Conservation (phyloP, 2,888 invertebrate species). For the Tipula unca region DNA sequence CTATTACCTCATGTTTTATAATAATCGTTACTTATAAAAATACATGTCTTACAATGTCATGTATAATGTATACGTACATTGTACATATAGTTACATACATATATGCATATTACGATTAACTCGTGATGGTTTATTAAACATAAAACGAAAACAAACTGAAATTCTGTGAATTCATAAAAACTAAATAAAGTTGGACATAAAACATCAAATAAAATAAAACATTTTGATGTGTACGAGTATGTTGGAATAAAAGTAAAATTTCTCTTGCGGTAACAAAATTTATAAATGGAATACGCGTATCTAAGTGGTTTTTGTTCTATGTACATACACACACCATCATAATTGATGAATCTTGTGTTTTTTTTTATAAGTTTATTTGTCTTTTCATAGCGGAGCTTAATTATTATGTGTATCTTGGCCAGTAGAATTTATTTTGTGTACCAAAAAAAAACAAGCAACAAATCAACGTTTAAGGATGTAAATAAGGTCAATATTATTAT, state of each 20-base stretch:
- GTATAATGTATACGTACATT: no score
- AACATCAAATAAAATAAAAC: not conserved
- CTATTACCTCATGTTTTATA: not conserved
- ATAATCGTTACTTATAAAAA: not conserved
- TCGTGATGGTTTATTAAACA: not conserved
- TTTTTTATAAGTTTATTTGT: not conserved
- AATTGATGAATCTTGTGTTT: not conserved
- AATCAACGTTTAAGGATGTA: not conserved
- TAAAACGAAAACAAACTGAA: not conserved
- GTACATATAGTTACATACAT: no score
- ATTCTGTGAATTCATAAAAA: not conserved
- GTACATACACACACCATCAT: not conserved
- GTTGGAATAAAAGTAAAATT: not conserved
- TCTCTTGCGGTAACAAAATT: not conserved
- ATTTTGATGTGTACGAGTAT: not conserved
- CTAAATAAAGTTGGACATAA: not conserved
- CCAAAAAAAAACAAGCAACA: not conserved
- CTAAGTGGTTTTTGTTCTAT: not conserved
- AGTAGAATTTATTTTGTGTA: not conserved
- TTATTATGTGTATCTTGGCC: not conserved
- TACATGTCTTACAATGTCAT: not conserved
- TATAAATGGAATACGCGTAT: not conserved
- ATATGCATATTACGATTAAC: not conserved
- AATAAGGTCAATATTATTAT: not conserved
- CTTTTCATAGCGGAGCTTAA: not conserved